Evolutionary conservation across 1,140 invertebrate genomes (phyloP), one percentile per base, ranked within the genome.

Genomic region (Sycophila sp.): DNA sequence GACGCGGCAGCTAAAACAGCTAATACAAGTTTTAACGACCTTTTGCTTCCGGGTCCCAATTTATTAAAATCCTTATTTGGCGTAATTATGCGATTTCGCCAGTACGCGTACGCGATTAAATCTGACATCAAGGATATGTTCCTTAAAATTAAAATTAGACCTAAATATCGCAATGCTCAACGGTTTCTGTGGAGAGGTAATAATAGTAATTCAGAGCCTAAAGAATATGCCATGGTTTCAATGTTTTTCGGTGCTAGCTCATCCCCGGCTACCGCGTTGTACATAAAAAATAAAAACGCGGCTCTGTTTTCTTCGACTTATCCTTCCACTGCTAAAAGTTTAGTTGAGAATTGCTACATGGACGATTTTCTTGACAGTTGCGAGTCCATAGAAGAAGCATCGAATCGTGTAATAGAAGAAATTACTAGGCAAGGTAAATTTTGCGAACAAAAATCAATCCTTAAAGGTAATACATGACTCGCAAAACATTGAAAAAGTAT

Each of bases 261-360:
- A 60, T 76, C 77, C 4, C 80, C 78, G 2, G 77, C 70, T 30
- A 66, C 75, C 6, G 77, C 77, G 0, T 71, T 78, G 34, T 79
- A 51, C 32, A 70, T 82, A 22, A 81, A 78, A 75, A 81, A 80
- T 38, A 73, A 66, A 55, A 80, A 81, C 49, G 81, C 78, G 2
- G 10, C 68, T 24, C 28, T 69, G 8, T 77, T 71, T 69, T 42
- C 58, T 11, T 45, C 55, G 11, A 34, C 49, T 2, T 69, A 53
- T 34, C 78, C 80, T 0, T 13, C 28, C 10, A 80, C 80, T 4
- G 76, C 74, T 15, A 22, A 75, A 7, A 75, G 77, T 0, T 76
- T 82, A n/a, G 32, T 22, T 2, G 26, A 78, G 2, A 62, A 71
- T 24, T 76, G 79, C 28, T 82, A 81, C 47, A 78, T 81, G 69